These are phyloP conservation scores for Nannoperca australis DNA, from an alignment of 2,797 vertebrate genomes.

Conservation along the genomic window DNA sequence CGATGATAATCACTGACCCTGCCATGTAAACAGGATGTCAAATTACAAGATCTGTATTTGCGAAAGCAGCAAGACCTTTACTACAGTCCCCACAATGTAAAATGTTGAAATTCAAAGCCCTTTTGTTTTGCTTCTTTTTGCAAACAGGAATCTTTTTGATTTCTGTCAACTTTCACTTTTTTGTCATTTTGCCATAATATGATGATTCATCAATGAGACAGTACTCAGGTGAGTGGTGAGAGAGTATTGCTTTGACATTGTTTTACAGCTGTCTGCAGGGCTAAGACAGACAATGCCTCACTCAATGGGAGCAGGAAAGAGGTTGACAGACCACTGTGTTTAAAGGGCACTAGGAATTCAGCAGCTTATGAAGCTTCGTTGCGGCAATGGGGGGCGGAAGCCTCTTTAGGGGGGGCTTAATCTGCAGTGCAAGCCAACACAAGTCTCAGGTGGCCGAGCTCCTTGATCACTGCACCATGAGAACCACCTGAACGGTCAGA, in stretches of 20 bases:
- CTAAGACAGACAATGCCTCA: conserved; percentile 69
- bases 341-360: conserved; percentile 76
- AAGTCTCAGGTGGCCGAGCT: conserved; percentile 81
- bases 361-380: conserved; percentile 68
- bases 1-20: conserved; percentile 56
- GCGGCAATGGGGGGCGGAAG: conserved; percentile 53
- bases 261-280: conserved; percentile 71
- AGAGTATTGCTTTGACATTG: conserved; percentile 71
- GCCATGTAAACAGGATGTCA: conserved; percentile 37
- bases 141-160: conserved; percentile 34
- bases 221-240: conserved; percentile 52
- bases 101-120: conserved; percentile 26
- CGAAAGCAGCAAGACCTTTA: conserved; percentile 37
- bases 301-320: conserved; percentile 76
- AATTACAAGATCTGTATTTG: conserved; percentile 39
- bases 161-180: conserved; percentile 24
- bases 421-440: conserved; percentile 78
- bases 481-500: conserved; percentile 73
- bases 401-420: conserved; percentile 64
- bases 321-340: conserved; percentile 79
- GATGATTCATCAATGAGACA: conserved; percentile 54
- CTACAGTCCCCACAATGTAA: conserved; percentile 11
- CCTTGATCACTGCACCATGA: conserved; percentile 80
- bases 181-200: conserved; percentile 56
- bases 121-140: conserved; percentile 30